Conservation (phyloP, 2,113 vertebrate species). For the Ptychochromis oligacanthus region DNA sequence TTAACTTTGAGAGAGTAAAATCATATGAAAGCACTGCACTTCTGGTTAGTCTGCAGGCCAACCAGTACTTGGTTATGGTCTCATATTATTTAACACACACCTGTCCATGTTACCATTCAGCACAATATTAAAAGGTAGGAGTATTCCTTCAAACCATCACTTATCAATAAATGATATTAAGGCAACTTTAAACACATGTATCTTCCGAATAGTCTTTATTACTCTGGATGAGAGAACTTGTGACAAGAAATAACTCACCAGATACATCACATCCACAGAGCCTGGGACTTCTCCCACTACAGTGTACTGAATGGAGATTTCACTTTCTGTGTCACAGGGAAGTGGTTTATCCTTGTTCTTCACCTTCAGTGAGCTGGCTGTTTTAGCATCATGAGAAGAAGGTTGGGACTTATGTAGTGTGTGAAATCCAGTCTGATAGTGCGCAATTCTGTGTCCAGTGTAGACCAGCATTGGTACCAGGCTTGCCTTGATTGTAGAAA, state of each 20-base stretch:
- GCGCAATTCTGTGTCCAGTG: fast-evolving
- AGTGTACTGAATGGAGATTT: conserved; percentile 62
- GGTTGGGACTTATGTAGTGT: background rate
- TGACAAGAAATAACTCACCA: conserved; percentile 61
- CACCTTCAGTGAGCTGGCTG: conserved; percentile 64
- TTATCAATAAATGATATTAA: too few species aligned
- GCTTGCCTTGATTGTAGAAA: conserved; percentile 45
- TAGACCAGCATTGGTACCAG: background rate
- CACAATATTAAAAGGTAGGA: too few species aligned
- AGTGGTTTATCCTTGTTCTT: conserved; percentile 35
- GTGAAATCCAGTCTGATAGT: background rate
- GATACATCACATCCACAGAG: conserved; percentile 61
- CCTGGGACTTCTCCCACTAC: conserved; percentile 57
- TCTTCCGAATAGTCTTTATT: background rate
- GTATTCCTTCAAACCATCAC: too few species aligned
- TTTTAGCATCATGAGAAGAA: conserved; percentile 31
- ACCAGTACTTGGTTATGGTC: too few species aligned
- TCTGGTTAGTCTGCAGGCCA: too few species aligned
- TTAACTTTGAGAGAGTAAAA: too few species aligned
- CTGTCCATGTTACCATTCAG: too few species aligned
- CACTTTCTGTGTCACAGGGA: conserved; percentile 52
- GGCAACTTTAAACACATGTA: too few species aligned
- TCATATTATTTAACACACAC: too few species aligned
- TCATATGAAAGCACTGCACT: too few species aligned
- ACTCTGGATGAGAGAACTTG: background rate